phyloP scores from a whole-genome alignment of 2,797 vertebrate species.

The Acanthurus lineatus region DNA sequence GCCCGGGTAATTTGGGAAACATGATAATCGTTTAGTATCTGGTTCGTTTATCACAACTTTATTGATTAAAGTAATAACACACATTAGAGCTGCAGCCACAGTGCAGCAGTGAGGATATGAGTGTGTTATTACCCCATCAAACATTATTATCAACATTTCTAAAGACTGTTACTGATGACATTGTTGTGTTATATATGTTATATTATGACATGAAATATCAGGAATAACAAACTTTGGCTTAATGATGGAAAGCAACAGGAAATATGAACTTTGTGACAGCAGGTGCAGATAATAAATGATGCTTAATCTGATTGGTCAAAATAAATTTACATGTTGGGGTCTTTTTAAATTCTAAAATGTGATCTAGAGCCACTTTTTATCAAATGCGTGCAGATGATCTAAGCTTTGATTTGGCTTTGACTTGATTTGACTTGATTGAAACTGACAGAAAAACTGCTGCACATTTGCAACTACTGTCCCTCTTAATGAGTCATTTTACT shows the following conservation, averaged over 20 bases:
- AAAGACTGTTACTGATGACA: not conserved
- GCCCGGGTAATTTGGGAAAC: not conserved
- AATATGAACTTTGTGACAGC: too few relatives aligned
- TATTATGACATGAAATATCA: not conserved
- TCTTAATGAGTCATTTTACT: too few relatives aligned
- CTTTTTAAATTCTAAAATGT: too few relatives aligned
- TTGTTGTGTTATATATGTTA: not conserved
- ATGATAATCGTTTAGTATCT: not conserved
- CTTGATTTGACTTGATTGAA: too few relatives aligned
- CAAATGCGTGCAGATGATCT: too few relatives aligned
- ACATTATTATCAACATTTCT: not conserved
- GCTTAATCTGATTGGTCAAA: too few relatives aligned
- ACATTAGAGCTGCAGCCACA: not conserved
- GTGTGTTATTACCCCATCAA: not conserved
- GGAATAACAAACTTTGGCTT: not conserved
- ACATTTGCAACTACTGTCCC: too few relatives aligned
- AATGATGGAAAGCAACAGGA: not conserved
- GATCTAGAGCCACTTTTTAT: too few relatives aligned
- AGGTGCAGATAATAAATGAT: too few relatives aligned
- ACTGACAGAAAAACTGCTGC: too few relatives aligned
- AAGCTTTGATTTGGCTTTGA: too few relatives aligned
- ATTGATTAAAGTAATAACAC: conserved; percentile 7
- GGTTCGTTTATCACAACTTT: conserved; percentile 19
- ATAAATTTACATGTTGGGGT: too few relatives aligned
- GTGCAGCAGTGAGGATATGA: not conserved